These are phyloP conservation scores for Harpagoxenus sublaevis DNA, from an alignment of 2,888 invertebrate species.

Conservation along the genomic window DNA sequence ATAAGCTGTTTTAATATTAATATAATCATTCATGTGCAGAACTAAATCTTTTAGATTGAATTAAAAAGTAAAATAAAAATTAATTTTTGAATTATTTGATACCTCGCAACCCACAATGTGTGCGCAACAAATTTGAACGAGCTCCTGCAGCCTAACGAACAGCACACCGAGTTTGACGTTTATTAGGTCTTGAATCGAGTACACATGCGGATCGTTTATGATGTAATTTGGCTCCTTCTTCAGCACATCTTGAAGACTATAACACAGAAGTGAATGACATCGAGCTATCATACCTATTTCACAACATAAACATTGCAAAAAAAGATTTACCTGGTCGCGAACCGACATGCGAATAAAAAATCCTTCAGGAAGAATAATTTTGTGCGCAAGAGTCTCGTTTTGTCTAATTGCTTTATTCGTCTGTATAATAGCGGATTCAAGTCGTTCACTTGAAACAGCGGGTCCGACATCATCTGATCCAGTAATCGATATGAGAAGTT, in stretches of 20 bases:
- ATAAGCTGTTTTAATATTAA: not conserved
- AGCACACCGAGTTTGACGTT: conserved; percentile 89
- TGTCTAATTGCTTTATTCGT: conserved; percentile 89
- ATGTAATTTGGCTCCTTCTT: conserved; percentile 88
- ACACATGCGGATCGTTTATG: conserved; percentile 89
- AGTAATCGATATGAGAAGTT: conserved; percentile 93
- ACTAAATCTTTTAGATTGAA: not conserved
- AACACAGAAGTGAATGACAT: conserved; percentile 65
- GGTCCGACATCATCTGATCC: conserved; percentile 92
- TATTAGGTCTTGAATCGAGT: conserved; percentile 91
- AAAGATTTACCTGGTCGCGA: conserved; percentile 87
- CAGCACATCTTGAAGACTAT: conserved; percentile 88
- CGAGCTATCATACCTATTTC: not conserved
- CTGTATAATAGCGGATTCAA: conserved; percentile 90
- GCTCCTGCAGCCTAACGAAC: conserved; percentile 87
- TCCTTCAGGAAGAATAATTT: conserved; percentile 91
- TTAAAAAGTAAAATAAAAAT: not conserved
- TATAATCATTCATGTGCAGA: not conserved
- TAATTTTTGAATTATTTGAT: conserved; percentile 51
- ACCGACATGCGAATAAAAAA: conserved; percentile 91
- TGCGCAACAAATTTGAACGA: conserved; percentile 88
- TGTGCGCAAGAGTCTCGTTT: conserved; percentile 88
- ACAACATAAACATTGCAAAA: not conserved
- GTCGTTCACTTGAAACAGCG: conserved; percentile 92
- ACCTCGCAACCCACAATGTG: conserved; percentile 90